phyloP scores from a whole-genome alignment of 2,797 vertebrate genomes.

The Sebastes elongatus region DNA sequence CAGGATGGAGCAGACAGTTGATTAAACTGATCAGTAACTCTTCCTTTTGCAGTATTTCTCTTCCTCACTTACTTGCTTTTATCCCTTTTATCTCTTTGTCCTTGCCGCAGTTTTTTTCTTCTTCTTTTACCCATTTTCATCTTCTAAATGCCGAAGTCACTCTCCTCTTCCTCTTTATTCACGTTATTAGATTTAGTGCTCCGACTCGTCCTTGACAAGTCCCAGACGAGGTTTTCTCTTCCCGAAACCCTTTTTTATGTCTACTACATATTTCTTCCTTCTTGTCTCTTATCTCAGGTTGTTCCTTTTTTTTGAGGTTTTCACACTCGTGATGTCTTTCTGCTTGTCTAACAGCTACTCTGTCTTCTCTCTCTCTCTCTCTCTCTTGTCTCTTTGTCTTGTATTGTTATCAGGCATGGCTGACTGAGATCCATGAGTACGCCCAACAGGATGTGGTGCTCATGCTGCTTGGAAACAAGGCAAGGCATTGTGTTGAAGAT shows the following conservation, averaged over 20 bases:
- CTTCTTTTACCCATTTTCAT: conserved; percentile 11
- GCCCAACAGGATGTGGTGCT: conserved; percentile 92
- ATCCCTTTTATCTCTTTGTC: conserved; percentile 19
- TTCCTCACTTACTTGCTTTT: neutral
- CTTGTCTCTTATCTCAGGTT: neutral
- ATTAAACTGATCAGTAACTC: conserved; percentile 19
- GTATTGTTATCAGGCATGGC: conserved; percentile 86
- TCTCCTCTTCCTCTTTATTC: conserved; percentile 16
- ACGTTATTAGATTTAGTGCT: conserved; percentile 41
- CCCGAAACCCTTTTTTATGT: neutral
- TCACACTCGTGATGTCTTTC: neutral
- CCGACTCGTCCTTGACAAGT: conserved; percentile 36
- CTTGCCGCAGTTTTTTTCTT: conserved; percentile 1
- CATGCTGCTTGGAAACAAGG: conserved; percentile 96
- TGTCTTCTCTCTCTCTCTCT: neutral
- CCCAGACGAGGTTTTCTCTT: conserved; percentile 23
- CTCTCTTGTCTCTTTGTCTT: conserved; percentile 16
- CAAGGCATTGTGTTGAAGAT: conserved; percentile 65
- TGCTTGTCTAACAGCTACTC: conserved; percentile 2
- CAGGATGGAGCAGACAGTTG: conserved; percentile 18
- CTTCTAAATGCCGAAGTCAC: conserved; percentile 11
- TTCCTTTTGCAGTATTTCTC: neutral
- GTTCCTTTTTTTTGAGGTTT: neutral
- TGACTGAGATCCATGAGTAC: conserved; percentile 93
- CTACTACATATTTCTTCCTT: neutral